phyloP scores from a whole-genome alignment of 2,888 invertebrate species.

The Tetragonisca angustula region DNA sequence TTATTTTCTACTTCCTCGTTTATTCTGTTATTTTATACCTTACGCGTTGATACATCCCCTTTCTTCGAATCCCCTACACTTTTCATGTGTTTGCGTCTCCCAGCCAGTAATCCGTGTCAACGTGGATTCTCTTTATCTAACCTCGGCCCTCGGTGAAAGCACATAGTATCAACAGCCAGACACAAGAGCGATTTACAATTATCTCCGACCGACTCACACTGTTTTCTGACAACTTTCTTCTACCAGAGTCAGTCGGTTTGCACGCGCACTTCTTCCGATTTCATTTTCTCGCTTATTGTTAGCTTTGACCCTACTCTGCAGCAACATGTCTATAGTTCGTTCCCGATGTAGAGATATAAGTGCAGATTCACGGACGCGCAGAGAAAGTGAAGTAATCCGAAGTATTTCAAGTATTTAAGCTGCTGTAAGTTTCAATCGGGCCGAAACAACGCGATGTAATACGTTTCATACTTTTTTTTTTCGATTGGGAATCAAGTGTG shows the following conservation, averaged over 20 bases:
- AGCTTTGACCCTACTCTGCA: conserved; percentile 3
- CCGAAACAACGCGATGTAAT: neutral
- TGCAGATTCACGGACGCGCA: conserved; percentile 3
- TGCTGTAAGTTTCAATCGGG: conserved; percentile 16
- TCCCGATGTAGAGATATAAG: neutral
- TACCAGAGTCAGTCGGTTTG: conserved; percentile 1
- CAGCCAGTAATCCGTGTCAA: conserved; percentile 48
- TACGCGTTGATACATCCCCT: conserved; percentile 12
- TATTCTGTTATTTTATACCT: conserved; percentile 26
- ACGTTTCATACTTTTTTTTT: neutral
- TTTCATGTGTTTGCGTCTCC: conserved; percentile 16
- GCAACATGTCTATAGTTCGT: conserved; percentile 7
- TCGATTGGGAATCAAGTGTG: neutral
- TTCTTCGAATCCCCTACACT: conserved; percentile 8
- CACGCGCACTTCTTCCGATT: neutral
- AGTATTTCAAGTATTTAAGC: conserved; percentile 2
- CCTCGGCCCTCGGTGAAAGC: conserved; percentile 21
- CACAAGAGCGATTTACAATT: conserved; percentile 54
- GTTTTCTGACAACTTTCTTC: conserved; percentile 50
- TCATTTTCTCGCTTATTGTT: conserved; percentile 39
- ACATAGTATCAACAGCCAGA: conserved; percentile 37
- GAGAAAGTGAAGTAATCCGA: neutral
- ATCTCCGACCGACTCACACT: conserved; percentile 20
- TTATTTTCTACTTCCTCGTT: conserved; percentile 30
- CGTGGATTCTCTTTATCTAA: conserved; percentile 54